Evolutionary conservation across 2,797 vertebrate genomes (phyloP).

Genomic region (Protosalanx chinensis): DNA sequence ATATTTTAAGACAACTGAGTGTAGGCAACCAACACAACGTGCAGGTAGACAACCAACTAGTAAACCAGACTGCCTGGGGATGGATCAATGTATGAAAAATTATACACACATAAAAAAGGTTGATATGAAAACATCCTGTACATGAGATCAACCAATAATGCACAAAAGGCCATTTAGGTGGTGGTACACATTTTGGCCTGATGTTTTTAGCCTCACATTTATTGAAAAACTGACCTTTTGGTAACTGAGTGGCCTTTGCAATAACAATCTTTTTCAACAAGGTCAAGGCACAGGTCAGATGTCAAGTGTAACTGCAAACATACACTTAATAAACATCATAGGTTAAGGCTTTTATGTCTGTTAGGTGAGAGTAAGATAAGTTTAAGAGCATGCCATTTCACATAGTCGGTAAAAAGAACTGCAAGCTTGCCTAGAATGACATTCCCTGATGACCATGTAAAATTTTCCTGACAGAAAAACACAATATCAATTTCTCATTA

Average conservation of each 20-base stretch:
- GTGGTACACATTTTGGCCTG: conserved; percentile 63
- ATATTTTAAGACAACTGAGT: background rate
- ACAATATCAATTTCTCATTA: background rate
- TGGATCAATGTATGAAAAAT: background rate
- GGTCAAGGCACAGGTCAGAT: conserved; percentile 67
- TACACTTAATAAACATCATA: conserved; percentile 19
- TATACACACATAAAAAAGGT: background rate
- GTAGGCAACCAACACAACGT: too few species aligned
- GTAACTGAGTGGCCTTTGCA: conserved; percentile 42
- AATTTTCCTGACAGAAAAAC: conserved; percentile 1
- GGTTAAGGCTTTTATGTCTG: conserved; percentile 39
- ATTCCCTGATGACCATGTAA: conserved; percentile 15
- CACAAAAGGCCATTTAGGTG: conserved; percentile 50
- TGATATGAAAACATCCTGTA: background rate
- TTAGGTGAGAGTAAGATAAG: conserved; percentile 30
- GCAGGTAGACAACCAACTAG: too few species aligned
- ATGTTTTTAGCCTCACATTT: conserved; percentile 26
- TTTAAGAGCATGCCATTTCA: background rate
- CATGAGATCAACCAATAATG: conserved; percentile 48
- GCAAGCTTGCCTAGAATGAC: conserved; percentile 35
- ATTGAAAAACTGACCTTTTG: conserved; percentile 49
- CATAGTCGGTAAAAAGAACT: background rate
- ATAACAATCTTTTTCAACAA: conserved; percentile 53
- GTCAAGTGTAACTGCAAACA: conserved; percentile 41
- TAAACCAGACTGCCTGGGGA: background rate